Evolutionary conservation across 2,113 vertebrate species (phyloP), one percentile per base, ranked within the genome.

Genomic region (Cinclus cinclus): DNA sequence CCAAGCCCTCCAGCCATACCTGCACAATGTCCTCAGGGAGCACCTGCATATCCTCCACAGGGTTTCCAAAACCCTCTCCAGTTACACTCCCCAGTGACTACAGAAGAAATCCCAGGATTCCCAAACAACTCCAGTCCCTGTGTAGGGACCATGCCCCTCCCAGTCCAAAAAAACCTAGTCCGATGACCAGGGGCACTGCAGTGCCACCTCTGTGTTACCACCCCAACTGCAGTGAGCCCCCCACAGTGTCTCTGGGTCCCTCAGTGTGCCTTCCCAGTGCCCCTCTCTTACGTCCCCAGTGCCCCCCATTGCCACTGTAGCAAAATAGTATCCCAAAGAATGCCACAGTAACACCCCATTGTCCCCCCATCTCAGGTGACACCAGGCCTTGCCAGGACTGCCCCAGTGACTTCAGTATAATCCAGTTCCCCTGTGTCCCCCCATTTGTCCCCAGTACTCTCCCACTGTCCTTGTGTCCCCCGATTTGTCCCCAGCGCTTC

Each of bases 1-100:
- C 22, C 42, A 76, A 52, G 10, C 7, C 3, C 21, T 31, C 27
- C 65, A 79, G 76, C 17, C 60, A 47, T 46, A 42, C 15, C 19
- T 31, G 41, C 18, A 39, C 60, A 6, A 8, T 8, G 12, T 55
- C 46, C 19, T 35, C 70, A 11, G 21, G 60, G 55, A 23, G 35
- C 5, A 8, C 18, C 55, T 0, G 0, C 11, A 17, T 2, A 37
- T 35, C 5, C 14, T 21, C 7, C 37, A 3, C 35, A 42, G 17
- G 25, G 25, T 46, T 53, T 46, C 63, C 68, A n/a, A 69, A 63
- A 11, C 23, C 13, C 27, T 55, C 7, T 20, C 24, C 42, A 59
- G 28, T 53, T 65, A 70, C 67, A 24, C 9, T 55, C 22, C 27
- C 14, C 39, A 53, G 39, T 22, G 47, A 19, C 15, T 16, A 19